Conservation (phyloP, 1,140 invertebrate genomes). For the Drosophila nigromelanica region DNA sequence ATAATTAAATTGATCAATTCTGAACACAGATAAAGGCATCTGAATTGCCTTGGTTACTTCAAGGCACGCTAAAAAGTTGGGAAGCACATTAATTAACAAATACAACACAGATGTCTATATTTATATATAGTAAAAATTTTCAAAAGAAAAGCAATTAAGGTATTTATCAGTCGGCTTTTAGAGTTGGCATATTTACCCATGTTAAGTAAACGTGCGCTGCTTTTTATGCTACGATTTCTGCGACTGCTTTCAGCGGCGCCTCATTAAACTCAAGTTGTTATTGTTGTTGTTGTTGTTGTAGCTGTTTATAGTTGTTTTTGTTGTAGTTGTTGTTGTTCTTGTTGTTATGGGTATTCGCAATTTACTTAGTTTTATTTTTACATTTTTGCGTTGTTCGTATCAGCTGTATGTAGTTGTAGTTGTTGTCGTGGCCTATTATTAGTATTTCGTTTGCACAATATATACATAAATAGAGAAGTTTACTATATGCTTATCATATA, state of each 20-base stretch:
- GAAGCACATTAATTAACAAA: slow-evolving; percentile 50
- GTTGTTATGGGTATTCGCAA: slow-evolving; percentile 25
- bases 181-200: slow-evolving; percentile 76
- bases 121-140: slow-evolving; percentile 16
- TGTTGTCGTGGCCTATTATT: slow-evolving; percentile 60
- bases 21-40: slow-evolving; percentile 45
- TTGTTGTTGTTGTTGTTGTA: slow-evolving; percentile 40
- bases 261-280: slow-evolving; percentile 54
- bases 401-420: slow-evolving; percentile 38
- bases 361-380: slow-evolving; percentile 31
- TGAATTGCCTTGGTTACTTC: slow-evolving; percentile 25
- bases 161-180: slow-evolving; percentile 2
- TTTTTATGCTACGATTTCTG: slow-evolving; percentile 70
- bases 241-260: slow-evolving; percentile 47
- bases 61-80: slow-evolving; percentile 53
- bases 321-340: slow-evolving; percentile 50
- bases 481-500: slow-evolving; percentile 8
- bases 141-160: neutral
- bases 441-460: slow-evolving; percentile 61
- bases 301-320: slow-evolving; percentile 53
- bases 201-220: slow-evolving; percentile 80
- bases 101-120: slow-evolving; percentile 23
- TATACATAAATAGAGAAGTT: slow-evolving; percentile 16
- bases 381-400: slow-evolving; percentile 33
- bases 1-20: slow-evolving; percentile 31